These are phyloP conservation scores for Pinna nobilis DNA, from an alignment of 1,140 invertebrate species.

Conservation along the genomic window DNA sequence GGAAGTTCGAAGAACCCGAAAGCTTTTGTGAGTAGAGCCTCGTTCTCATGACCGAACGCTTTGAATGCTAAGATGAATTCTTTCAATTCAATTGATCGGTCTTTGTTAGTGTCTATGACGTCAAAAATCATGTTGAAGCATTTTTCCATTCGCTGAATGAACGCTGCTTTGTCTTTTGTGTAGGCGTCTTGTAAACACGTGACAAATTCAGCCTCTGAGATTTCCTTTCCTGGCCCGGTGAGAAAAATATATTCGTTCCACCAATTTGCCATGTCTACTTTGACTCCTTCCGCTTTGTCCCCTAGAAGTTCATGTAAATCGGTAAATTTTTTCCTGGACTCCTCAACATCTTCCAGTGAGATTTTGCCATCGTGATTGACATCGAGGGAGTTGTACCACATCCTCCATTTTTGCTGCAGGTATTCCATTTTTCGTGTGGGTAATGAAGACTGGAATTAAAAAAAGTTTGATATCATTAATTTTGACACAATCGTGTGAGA, in stretches of 20 bases:
- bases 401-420: constrained; percentile 46
- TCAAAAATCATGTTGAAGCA: constrained; percentile 53
- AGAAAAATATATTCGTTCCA: constrained; percentile 39
- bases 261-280: constrained; percentile 41
- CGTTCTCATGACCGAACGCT: constrained; percentile 56
- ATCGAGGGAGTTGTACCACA: constrained; percentile 54
- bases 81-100: constrained; percentile 48
- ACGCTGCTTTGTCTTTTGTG: constrained; percentile 37
- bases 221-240: constrained; percentile 22
- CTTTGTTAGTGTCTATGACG: constrained; percentile 57
- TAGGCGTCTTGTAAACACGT: constrained; percentile 19
- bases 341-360: constrained; percentile 51
- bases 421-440: constrained; percentile 31
- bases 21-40: constrained; percentile 41
- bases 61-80: constrained; percentile 55
- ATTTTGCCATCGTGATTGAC: constrained; percentile 55
- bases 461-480: too few species aligned
- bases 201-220: constrained; percentile 42
- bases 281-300: constrained; percentile 39
- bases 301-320: constrained; percentile 44
- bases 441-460: too few species aligned
- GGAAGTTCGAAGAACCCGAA: constrained; percentile 47
- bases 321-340: constrained; percentile 53
- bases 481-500: too few species aligned
- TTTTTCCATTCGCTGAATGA: constrained; percentile 25